Base-by-base conservation (phyloP, 2,888 invertebrate genomes). In the Drosophila leonis region DNA sequence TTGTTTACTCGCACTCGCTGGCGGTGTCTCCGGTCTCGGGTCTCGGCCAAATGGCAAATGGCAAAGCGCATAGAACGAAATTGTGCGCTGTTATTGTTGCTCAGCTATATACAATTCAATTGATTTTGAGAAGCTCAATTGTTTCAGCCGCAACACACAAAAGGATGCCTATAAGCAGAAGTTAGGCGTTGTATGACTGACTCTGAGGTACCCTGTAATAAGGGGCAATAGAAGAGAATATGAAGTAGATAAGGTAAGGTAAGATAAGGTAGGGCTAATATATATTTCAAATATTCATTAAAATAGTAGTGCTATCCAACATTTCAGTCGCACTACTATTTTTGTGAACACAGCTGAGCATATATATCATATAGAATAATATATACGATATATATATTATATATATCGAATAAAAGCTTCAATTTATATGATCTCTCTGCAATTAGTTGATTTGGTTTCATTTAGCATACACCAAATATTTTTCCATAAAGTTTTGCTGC, bases 91-190 rank as follows among this genome's bases (percentile, higher is more conserved):
- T 35, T 48, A 41, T 62, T 61, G 62, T 57, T 67, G 42, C 55
- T 59, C 55, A 55, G 64, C 59, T 51, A 29, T 39, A 73, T 48
- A 65, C 54, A 78, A 74, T 74, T 74, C 66, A 81, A 80, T 80
- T 81, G 82, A 82, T 63, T 84, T 75, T 64, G 48, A 64, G 79
- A 39, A 39, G 57, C 60, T 60, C 72, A 68, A 57, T 62, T 65
- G 61, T 59, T 57, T 57, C 51, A 59, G 42, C 13, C 35, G 31
- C 15, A 20, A 33, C 20, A 20, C 8, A 56, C 41, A 48, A 42
- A 55, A 29, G 55, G 55, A 39, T 55, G 27, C 29, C 55, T 27
- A 39, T 41, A 42, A 20, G 31, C 15, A 24, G 15, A 0, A 20
- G 9, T 8, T 20, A 24, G 12, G 2, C 12, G 12, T 10, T 6